Evolutionary conservation across 2,113 vertebrate species (phyloP).

Genomic region (Heterotilapia buettikoferi): DNA sequence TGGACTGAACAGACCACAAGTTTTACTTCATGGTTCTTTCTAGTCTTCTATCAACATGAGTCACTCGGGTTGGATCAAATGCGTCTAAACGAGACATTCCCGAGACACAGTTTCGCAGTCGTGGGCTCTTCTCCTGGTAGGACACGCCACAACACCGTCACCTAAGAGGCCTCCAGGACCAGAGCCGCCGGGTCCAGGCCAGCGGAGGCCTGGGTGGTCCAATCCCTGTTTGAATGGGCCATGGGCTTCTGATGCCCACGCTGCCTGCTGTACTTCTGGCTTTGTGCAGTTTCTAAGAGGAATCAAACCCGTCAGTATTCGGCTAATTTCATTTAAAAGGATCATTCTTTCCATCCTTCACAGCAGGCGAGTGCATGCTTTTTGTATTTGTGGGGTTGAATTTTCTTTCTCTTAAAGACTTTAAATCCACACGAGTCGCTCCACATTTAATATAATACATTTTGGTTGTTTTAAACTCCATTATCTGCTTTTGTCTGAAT

Average conservation of each 20-base stretch:
- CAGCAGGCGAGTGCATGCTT: not conserved
- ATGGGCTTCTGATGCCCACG: not conserved
- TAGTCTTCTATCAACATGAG: rapidly evolving
- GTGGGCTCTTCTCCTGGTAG: not conserved
- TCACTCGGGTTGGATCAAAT: not conserved
- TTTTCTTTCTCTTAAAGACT: not conserved
- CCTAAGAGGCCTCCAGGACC: not conserved
- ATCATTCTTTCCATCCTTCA: rapidly evolving
- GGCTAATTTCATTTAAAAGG: not conserved
- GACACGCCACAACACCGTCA: not conserved
- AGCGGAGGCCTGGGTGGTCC: not conserved
- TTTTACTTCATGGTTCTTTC: not conserved
- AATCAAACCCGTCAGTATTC: not conserved
- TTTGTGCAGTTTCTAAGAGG: not conserved
- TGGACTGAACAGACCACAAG: not conserved
- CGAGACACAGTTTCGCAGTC: not conserved
- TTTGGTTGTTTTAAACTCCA: not conserved
- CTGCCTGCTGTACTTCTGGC: not conserved
- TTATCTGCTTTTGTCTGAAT: not conserved
- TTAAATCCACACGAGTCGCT: rapidly evolving
- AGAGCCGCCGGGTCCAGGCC: not conserved
- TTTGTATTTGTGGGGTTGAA: not conserved
- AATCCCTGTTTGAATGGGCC: not conserved
- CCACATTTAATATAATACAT: not conserved
- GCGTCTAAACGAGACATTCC: rapidly evolving